Percentiles rank a stretch among this genome's conserved stretches.
Conservation (phyloP, 2,797 vertebrate species). For the Aplochiton taeniatus region DNA sequence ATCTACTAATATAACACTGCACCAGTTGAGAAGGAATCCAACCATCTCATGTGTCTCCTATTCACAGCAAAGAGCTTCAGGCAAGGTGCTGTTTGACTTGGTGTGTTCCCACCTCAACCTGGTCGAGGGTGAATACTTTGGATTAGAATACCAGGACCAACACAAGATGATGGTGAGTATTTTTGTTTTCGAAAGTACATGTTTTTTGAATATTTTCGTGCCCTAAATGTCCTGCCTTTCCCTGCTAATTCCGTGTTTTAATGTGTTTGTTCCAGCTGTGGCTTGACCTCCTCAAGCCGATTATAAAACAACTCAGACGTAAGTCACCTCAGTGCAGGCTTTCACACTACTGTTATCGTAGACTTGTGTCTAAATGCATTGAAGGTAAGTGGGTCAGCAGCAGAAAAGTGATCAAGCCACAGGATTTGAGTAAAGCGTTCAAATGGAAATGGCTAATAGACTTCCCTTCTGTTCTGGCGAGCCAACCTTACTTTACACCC, state of each 20-base stretch:
- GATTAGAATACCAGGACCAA: slow-evolving; percentile 94
- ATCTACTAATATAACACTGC: too few relatives aligned
- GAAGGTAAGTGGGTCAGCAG: neutral
- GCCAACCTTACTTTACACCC: neutral
- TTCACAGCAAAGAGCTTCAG: slow-evolving; percentile 90
- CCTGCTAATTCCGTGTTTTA: neutral
- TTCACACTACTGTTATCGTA: neutral
- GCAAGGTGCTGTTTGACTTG: slow-evolving; percentile 90
- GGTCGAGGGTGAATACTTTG: slow-evolving; percentile 96
- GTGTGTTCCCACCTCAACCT: slow-evolving; percentile 96
- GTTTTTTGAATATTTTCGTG: too few relatives aligned
- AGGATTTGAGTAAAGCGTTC: neutral
- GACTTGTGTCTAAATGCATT: neutral
- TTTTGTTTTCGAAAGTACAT: neutral
- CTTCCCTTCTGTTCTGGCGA: neutral
- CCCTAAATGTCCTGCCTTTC: too few relatives aligned
- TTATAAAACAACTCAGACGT: slow-evolving; percentile 95
- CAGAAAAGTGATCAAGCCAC: neutral
- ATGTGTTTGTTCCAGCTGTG: slow-evolving; percentile 81
- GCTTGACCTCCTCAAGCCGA: slow-evolving; percentile 96
- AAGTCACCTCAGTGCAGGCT: slow-evolving; percentile 68
- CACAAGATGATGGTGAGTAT: slow-evolving; percentile 90
- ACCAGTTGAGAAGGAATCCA: too few relatives aligned
- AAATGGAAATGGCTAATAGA: neutral
- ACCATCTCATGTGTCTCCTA: slow-evolving; percentile 10